Percentiles rank a stretch among this genome's conserved stretches.
Evolutionary conservation across 2,888 invertebrate genomes (phyloP).

Genomic region (Drosophila colorata): DNA sequence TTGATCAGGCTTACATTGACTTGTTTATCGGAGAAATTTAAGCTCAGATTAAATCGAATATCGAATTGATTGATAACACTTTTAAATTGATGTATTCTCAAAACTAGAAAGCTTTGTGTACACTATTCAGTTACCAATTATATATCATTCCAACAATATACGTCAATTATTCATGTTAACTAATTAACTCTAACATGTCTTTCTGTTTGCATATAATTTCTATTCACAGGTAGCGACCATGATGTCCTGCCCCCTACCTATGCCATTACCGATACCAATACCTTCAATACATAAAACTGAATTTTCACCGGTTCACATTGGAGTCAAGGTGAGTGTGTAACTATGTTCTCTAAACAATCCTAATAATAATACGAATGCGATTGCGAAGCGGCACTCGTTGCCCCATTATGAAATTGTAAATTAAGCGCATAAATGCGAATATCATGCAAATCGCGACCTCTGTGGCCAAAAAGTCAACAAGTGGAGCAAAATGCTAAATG

Average conservation of each 20-base stretch:
- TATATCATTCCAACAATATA: neutral
- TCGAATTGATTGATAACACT: neutral
- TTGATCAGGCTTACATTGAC: too few relatives aligned
- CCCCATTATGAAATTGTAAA: conserved; percentile 75
- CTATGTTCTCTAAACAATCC: conserved; percentile 4
- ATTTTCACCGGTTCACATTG: conserved; percentile 85
- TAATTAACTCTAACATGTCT: conserved; percentile 58
- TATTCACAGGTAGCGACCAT: conserved; percentile 85
- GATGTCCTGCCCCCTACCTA: conserved; percentile 86
- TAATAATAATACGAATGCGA: conserved; percentile 13
- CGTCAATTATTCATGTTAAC: conserved; percentile 12
- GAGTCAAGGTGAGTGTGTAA: conserved; percentile 84
- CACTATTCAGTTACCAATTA: neutral
- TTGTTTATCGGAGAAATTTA: neutral
- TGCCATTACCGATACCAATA: conserved; percentile 85
- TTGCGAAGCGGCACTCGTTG: conserved; percentile 21
- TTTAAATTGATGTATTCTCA: neutral
- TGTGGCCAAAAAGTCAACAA: conserved; percentile 64
- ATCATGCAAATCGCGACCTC: conserved; percentile 74
- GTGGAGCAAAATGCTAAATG: conserved; percentile 73
- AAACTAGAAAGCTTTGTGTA: neutral
- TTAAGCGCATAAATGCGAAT: conserved; percentile 73
- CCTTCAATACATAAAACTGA: conserved; percentile 85
- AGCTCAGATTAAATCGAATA: neutral
- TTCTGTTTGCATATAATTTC: conserved; percentile 49